Conservation (phyloP, 2,113 vertebrate genomes). For the Etheostoma spectabile region DNA sequence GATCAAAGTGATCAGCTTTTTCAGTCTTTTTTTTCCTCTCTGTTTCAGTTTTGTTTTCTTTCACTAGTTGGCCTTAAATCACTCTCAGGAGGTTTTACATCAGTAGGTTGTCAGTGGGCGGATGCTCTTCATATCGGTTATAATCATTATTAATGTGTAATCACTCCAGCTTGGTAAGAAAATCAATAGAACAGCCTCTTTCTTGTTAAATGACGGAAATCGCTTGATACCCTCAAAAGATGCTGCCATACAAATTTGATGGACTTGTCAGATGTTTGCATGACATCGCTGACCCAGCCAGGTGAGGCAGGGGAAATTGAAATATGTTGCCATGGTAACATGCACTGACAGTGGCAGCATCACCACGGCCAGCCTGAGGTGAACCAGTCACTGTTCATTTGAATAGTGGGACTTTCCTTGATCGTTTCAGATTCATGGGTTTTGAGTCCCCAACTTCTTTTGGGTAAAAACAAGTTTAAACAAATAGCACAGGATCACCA, state of each 20-base stretch:
- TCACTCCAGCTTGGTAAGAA: not conserved
- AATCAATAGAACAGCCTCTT: not conserved
- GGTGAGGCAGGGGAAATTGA: constrained; percentile 4
- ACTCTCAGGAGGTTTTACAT: constrained; percentile 79
- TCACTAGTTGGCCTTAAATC: constrained; percentile 84
- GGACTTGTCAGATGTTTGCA: not conserved
- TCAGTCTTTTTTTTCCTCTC: not conserved
- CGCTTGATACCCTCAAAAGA: not conserved
- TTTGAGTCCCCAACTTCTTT: constrained; percentile 6
- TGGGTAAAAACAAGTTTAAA: not conserved
- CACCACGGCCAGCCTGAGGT: not conserved
- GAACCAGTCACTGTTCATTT: not conserved
- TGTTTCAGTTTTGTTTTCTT: constrained; percentile 11
- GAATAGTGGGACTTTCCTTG: not conserved
- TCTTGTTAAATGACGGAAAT: constrained; percentile 1
- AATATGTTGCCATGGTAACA: constrained; percentile 27
- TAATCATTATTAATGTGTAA: constrained; percentile 12
- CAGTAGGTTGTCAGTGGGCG: constrained; percentile 36
- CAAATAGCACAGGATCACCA: not conserved
- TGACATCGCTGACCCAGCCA: constrained; percentile 4
- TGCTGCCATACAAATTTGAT: not conserved
- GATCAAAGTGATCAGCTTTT: constrained; percentile 31
- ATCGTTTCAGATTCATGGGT: not conserved
- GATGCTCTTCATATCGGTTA: constrained; percentile 21
- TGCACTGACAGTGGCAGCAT: not conserved